Evolutionary conservation across 1,140 invertebrate genomes (phyloP), one percentile per base, ranked within the genome.

Genomic region (Lasioglossum baleicum): DNA sequence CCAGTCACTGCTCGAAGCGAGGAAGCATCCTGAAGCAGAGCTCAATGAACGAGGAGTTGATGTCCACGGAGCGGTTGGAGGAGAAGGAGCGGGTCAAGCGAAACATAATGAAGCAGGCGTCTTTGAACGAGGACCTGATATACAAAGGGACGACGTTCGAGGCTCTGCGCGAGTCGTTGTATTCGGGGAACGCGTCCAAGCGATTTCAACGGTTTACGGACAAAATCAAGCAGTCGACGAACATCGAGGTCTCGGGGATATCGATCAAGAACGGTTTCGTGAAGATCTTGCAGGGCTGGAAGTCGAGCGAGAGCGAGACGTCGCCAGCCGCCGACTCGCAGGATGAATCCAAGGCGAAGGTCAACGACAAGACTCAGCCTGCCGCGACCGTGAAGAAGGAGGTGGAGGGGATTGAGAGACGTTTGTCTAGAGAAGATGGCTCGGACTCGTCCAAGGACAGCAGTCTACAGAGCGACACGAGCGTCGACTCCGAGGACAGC

Each of bases 391-490:
- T 91, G 15, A 90, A 91, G 71, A 85, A 84, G 53, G 92, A 92
- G 68, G 80, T 76, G 48, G 87, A 90, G 5, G 88, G 83, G 7
- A 89, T 91, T 11, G 95, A 96, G 84, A 90, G 96, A 60, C 93
- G 96, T 44, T 93, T 95, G 44, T 97, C 96, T 0, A 94, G 95
- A 74, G 97, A 98, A 90, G 97, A 98, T 82, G 97, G 97, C 10
- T 98, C 97, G 0, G 97, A 98, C 89, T 97, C 97, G 0, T 97
- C 97, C 2, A 98, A 98, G 92, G 97, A 98, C 88, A 97, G 96
- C 88, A 98, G 97, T 90, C 94, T 98, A 65, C 97, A 98, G 90
- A 98, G 97, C 91, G 97, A 98, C 87, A 98, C 97, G 0, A 98
- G 97, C 92, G 96, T 98, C 4, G 97, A 98, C 91, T 98, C 97